These are phyloP conservation scores for Enteromius trimaculatus DNA, from an alignment of 2,797 vertebrate species.

Conservation along the genomic window DNA sequence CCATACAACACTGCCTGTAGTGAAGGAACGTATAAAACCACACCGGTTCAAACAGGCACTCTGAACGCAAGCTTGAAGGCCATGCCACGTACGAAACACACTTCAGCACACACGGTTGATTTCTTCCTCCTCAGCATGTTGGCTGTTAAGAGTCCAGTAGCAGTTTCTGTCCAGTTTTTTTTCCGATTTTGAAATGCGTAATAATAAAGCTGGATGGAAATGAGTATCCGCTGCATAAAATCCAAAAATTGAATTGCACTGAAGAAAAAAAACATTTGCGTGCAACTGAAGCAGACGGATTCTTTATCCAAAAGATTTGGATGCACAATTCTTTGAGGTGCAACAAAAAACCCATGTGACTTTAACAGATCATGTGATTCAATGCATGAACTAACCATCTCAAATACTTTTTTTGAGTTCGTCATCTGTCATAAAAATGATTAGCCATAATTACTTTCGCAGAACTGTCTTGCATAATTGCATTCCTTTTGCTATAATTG, in stretches of 20 bases:
- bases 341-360: background rate
- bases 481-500: background rate
- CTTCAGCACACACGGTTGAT: background rate
- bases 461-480: background rate
- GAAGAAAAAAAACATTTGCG: too few species aligned
- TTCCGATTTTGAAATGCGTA: background rate
- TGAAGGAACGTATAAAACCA: slow-evolving; percentile 66
- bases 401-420: background rate
- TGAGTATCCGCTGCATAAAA: background rate
- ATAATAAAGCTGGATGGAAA: background rate
- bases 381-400: background rate
- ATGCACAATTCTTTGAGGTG: background rate
- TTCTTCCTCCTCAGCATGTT: background rate
- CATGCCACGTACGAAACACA: slow-evolving; percentile 90
- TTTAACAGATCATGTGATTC: background rate
- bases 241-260: background rate
- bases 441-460: background rate
- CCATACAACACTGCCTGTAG: slow-evolving; percentile 63
- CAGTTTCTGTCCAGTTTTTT: background rate
- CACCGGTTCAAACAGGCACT: slow-evolving; percentile 90
- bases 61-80: slow-evolving; percentile 92
- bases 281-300: background rate
- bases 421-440: background rate
- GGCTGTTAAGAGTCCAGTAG: background rate
- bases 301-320: background rate